Evolutionary conservation across 2,888 invertebrate genomes (phyloP), one percentile per base, ranked within the genome.

Genomic region (Teleiodes luculella): DNA sequence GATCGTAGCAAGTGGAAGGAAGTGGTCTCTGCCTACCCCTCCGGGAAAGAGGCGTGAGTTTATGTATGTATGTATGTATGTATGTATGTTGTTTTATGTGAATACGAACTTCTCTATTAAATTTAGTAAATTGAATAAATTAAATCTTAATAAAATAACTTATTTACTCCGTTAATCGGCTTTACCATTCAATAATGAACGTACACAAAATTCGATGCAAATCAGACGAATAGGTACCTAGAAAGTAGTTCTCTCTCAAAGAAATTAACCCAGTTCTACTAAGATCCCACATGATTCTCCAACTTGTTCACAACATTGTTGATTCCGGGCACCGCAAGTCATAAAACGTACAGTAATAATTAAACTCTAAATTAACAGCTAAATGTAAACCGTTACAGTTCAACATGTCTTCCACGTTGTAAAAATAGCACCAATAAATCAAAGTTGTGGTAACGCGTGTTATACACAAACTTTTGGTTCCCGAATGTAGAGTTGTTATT

Each of bases 351-450:
- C 76, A 78, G 74, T 76, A 77, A 74, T 79, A 78, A 77, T 80
- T 80, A 81, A 83, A 77, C 82, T n/a, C 13, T 51, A 72, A 85
- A 86, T 83, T 83, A 79, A 80, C 70, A 67, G 65, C 72, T 66
- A 72, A 75, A 81, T 74, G 78, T 83, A 82, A 83, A 86, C 83
- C 67, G 74, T 78, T 74, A 75, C 74, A 74, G 72, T 75, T 68
- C 71, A 75, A 76, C 79, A 80, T 77, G 76, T 80, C 76, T 80
- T 72, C 68, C 63, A n/a, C n/a, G 52, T 69, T 72, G 66, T 77
- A 73, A 78, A 85, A 83, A 83, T 84, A 84, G 78, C 75, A 70
- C 68, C 72, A 73, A 78, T 78, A 79, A 76, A 82, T 76, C 53
- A 61, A 43, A 52, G 53, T 43, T 55, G 53, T 49, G 41, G 65